Evolutionary conservation across 2,113 vertebrate species (phyloP).

Genomic region (Ochotona curzoniae): DNA sequence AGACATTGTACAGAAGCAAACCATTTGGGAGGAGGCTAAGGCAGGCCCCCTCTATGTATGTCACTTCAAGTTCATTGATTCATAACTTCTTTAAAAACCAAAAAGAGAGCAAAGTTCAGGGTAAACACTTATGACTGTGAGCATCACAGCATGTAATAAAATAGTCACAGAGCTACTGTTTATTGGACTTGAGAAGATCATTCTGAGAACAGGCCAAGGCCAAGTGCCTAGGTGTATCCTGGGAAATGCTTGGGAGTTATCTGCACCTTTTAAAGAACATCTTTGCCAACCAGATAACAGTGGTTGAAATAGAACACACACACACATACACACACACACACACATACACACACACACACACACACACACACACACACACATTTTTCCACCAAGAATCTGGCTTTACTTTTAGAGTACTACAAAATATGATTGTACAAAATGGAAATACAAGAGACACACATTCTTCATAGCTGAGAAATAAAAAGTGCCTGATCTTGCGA

Average conservation of each 20-base stretch:
- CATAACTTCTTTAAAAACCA: slow-evolving; percentile 83
- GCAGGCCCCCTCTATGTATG: slow-evolving; percentile 29
- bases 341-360: neutral
- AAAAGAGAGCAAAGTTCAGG: slow-evolving; percentile 85
- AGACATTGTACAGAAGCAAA: slow-evolving; percentile 73
- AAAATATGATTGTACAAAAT: slow-evolving; percentile 31
- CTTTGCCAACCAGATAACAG: slow-evolving; percentile 63
- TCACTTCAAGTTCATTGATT: slow-evolving; percentile 80
- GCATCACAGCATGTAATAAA: slow-evolving; percentile 72
- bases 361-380: neutral
- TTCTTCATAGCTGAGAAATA: slow-evolving; percentile 37
- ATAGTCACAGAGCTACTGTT: slow-evolving; percentile 78
- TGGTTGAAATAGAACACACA: slow-evolving; percentile 17
- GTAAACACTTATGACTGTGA: slow-evolving; percentile 78
- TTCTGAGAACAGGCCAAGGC: slow-evolving; percentile 72
- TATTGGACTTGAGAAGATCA: slow-evolving; percentile 78
- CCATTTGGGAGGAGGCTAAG: slow-evolving; percentile 58
- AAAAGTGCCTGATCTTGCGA: slow-evolving; percentile 38
- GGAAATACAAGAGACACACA: slow-evolving; percentile 33
- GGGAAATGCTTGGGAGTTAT: slow-evolving; percentile 52
- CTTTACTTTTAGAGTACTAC: slow-evolving; percentile 40
- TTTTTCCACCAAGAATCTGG: slow-evolving; percentile 60
- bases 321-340: neutral
- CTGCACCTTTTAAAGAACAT: slow-evolving; percentile 51
- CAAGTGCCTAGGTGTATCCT: slow-evolving; percentile 58